These are phyloP conservation scores for Mesoclemmys tuberculata DNA, from an alignment of 2,113 vertebrate species.

Conservation along the genomic window DNA sequence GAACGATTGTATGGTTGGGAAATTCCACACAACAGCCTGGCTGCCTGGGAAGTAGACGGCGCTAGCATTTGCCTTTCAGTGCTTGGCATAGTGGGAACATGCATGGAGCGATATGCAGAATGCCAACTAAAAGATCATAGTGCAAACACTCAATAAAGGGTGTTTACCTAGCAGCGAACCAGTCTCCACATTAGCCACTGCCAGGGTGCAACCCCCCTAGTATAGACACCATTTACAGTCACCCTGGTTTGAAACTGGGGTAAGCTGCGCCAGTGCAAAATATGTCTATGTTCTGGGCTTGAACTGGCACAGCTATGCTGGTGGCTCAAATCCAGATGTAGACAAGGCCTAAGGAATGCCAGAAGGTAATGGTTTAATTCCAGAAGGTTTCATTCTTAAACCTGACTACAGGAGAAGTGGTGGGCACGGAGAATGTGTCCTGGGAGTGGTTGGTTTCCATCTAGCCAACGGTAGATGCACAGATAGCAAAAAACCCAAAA, in stretches of 20 bases:
- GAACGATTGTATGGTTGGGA: neutral
- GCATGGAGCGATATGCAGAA: neutral
- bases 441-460: neutral
- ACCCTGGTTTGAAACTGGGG: neutral
- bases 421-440: neutral
- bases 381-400: neutral
- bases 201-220: neutral
- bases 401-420: neutral
- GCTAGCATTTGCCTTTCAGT: neutral
- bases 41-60: accelerated
- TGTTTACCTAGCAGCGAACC: neutral
- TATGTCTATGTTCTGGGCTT: neutral
- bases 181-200: neutral
- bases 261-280: neutral
- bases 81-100: neutral
- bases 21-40: neutral
- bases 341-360: neutral
- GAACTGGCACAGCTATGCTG: neutral
- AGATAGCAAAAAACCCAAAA: neutral
- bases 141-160: neutral
- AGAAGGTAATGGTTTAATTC: neutral
- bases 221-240: neutral
- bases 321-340: neutral
- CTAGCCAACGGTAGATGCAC: neutral
- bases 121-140: neutral